These are phyloP conservation scores for Catocala fraxini DNA, from an alignment of 2,888 invertebrate genomes.

Conservation along the genomic window DNA sequence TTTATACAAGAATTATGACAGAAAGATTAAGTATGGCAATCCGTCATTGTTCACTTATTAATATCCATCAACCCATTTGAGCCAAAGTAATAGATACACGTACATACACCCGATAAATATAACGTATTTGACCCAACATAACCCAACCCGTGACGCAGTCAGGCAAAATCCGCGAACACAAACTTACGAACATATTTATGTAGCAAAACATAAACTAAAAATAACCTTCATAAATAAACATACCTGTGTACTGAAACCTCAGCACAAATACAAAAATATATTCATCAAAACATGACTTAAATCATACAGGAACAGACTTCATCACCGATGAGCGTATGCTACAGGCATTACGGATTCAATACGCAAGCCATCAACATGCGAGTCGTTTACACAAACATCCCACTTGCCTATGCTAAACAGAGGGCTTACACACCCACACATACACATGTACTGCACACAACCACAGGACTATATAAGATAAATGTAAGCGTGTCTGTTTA, in stretches of 20 bases:
- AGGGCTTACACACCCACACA: slow-evolving; percentile 43
- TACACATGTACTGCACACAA: slow-evolving; percentile 19
- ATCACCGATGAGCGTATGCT: slow-evolving; percentile 16
- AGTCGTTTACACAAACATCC: slow-evolving; percentile 57
- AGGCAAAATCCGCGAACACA: too few species aligned
- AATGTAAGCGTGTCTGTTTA: slow-evolving; percentile 59
- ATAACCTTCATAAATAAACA: too few species aligned
- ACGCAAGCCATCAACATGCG: slow-evolving; percentile 54
- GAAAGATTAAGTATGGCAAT: too few species aligned
- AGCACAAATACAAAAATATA: neutral
- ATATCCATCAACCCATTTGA: too few species aligned
- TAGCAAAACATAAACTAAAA: too few species aligned
- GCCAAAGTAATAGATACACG: too few species aligned
- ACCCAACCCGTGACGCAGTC: too few species aligned
- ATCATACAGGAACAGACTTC: slow-evolving; percentile 7
- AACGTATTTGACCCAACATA: too few species aligned
- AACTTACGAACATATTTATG: too few species aligned
- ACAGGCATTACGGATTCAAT: slow-evolving; percentile 53
- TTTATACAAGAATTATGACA: too few species aligned
- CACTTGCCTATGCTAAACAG: slow-evolving; percentile 57
- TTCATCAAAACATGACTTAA: slow-evolving; percentile 7
- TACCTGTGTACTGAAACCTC: neutral
- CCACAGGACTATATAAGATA: slow-evolving; percentile 37
- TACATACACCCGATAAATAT: too few species aligned
- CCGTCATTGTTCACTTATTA: too few species aligned